Evolutionary conservation across 30 jellyfish, hydroid and myxozoan genomes (phyloP).

Genomic region (Hydractinia symbiolongicarpus): DNA sequence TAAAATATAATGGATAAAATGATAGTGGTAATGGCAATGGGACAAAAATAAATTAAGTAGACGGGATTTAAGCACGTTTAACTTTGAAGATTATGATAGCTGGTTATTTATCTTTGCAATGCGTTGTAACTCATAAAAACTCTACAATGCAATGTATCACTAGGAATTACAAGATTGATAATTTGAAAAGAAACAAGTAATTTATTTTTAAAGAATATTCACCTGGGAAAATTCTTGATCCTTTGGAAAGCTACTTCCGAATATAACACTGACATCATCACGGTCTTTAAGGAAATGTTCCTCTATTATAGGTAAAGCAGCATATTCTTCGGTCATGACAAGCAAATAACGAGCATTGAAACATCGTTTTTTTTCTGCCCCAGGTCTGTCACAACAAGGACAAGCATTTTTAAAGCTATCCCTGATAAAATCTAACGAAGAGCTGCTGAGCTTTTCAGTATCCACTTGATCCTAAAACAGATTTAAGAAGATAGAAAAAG

Average conservation of each 20-base stretch:
- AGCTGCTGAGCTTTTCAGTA: background rate
- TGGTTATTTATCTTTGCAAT: too few species aligned
- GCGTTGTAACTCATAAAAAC: too few species aligned
- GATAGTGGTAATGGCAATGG: too few species aligned
- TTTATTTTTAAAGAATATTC: background rate
- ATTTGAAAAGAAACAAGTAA: background rate
- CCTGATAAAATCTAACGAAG: slow-evolving; percentile 6
- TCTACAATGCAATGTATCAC: background rate
- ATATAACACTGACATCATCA: slow-evolving; percentile 46
- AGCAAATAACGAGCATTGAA: slow-evolving; percentile 46
- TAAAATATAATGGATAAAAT: too few species aligned
- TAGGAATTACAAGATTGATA: background rate
- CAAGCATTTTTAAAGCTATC: slow-evolving; percentile 13
- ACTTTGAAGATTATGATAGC: too few species aligned
- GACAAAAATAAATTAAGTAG: too few species aligned
- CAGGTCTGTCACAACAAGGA: slow-evolving; percentile 14
- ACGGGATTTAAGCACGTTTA: too few species aligned
- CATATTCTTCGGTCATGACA: slow-evolving; percentile 63
- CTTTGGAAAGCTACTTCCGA: slow-evolving; percentile 74
- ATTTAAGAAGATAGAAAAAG: background rate
- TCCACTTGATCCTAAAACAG: background rate
- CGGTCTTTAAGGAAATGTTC: slow-evolving; percentile 38
- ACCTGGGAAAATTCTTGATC: slow-evolving; percentile 81
- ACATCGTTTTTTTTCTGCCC: slow-evolving; percentile 7
- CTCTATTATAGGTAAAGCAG: slow-evolving; percentile 71